phyloP scores from a whole-genome alignment of 2,797 vertebrate species.

The Esox lucius region DNA sequence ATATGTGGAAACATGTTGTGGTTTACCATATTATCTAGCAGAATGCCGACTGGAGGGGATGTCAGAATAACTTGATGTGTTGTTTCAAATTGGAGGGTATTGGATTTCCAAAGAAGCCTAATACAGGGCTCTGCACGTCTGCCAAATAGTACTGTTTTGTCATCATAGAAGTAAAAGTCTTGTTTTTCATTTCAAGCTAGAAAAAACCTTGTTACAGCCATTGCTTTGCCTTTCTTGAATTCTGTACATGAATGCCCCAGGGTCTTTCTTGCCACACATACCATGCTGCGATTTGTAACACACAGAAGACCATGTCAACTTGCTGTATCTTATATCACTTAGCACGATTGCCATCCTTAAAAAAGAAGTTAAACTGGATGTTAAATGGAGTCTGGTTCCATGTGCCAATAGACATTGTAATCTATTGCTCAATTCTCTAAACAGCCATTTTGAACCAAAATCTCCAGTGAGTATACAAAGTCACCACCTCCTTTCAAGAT shows the following conservation, averaged over 20 bases:
- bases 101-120: constrained; percentile 47
- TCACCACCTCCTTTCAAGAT: too few relatives aligned
- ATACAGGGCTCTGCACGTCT: constrained; percentile 37
- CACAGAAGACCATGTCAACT: too few relatives aligned
- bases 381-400: too few relatives aligned
- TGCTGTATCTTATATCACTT: too few relatives aligned
- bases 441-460: too few relatives aligned
- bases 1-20: constrained; percentile 43
- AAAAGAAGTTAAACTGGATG: too few relatives aligned
- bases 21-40: constrained; percentile 43
- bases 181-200: background rate
- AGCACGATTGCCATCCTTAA: too few relatives aligned
- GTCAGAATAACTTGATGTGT: constrained; percentile 49
- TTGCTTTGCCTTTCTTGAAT: background rate
- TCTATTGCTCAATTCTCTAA: too few relatives aligned
- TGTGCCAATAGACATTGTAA: too few relatives aligned
- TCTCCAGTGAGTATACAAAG: too few relatives aligned
- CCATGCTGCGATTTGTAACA: too few relatives aligned
- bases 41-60: constrained; percentile 38
- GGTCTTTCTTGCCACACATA: constrained; percentile 8
- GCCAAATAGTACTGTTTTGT: constrained; percentile 25
- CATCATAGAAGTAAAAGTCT: background rate
- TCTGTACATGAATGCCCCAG: too few relatives aligned
- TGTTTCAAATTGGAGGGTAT: constrained; percentile 50
- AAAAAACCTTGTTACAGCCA: background rate